Base-by-base conservation (phyloP, 1,140 invertebrate species). In the Drosophila nigrodunni region DNA sequence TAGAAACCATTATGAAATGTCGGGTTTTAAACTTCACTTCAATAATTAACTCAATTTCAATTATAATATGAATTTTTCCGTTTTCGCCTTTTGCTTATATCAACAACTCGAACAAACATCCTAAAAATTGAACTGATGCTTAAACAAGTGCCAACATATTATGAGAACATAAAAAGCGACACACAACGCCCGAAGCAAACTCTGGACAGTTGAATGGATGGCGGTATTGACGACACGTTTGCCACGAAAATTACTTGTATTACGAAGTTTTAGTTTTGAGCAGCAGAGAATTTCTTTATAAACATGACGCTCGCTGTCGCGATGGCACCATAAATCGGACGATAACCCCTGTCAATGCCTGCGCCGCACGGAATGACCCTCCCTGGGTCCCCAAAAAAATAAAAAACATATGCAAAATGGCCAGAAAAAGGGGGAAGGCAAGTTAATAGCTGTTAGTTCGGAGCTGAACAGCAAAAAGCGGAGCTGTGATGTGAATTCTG, bases 261-360 rank as follows among this genome's bases (percentile, higher is more conserved):
- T 88, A 83, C 41, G 25, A n/a, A 41, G 39, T 41, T 11, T 11
- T 76, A 55, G 75, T 66, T 72, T 46, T 57, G 67, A 55, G 54
- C 11, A 61, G 57, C 71, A 57, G 75, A 68, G 77, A 81, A 88
- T 89, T 87, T 87, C 85, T 72, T 69, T 81, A 88, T 83, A 87
- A 89, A 87, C 83, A 88, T 88, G 83, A 82, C 57, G 82, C 78
- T 74, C 80, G 37, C 35, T 49, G 35, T 15, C 41, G 18, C 52
- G 83, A 88, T 87, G 83, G 80, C 83, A 87, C 85, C 83, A 87
- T 89, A 88, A 87, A 89, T 73, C 69, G 83, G 74, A 47, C 83
- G 83, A 87, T 87, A 87, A 87, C 83, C 82, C 61, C 82, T 41
- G 41, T 49, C 61, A 65, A 69, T 30, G 49, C 74, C 43, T 74